Base-by-base conservation (phyloP, 37 sponge, comb jelly and placozoan species). In the Bolinopsis microptera region DNA sequence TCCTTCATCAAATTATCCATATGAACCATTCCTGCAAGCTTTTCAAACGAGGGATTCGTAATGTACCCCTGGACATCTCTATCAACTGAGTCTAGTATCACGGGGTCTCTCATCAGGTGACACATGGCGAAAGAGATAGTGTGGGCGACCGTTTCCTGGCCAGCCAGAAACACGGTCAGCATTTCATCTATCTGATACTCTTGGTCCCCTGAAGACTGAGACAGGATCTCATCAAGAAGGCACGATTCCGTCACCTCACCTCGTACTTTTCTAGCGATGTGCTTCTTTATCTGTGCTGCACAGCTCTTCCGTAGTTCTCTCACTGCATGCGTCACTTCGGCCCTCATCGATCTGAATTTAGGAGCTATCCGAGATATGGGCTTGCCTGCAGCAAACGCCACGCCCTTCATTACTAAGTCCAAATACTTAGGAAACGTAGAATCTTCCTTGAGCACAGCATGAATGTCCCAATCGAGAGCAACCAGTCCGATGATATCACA, bases 121-220 rank as follows among this genome's bases (percentile, higher is more conserved):
- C 82, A 33, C 30, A 80, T 33, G 1, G 82, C 82, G 37, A 80
- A 80, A 37, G 82, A 30, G 5, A 34, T 2, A 24, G 30, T 30
- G 82, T 33, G 35, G 37, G 82, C 82, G 9, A 80, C 38, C 9
- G 82, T 80, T 30, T 80, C 82, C 82, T 80, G 82, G 23, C 82
- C 82, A 36, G 82, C 82, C 2, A 80, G 21, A 34, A 80, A 80
- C 37, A 80, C 32, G 37, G 82, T 8, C 35, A 80, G 37, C 82
- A 80, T 80, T 35, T 80, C 82, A 22, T 80, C 82, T 23, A 80
- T 35, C 9, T 35, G 82, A 34, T 3, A 18, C 32, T 80, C 82
- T 0, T 13, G 34, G 23, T 35, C 23, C 21, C 30, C 37, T 31
- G 82, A 30, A 80, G 24, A 34, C 1, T 21, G 82, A 21, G 22